Base-by-base conservation (phyloP, 1,140 invertebrate species). In the Drosophila serrata region DNA sequence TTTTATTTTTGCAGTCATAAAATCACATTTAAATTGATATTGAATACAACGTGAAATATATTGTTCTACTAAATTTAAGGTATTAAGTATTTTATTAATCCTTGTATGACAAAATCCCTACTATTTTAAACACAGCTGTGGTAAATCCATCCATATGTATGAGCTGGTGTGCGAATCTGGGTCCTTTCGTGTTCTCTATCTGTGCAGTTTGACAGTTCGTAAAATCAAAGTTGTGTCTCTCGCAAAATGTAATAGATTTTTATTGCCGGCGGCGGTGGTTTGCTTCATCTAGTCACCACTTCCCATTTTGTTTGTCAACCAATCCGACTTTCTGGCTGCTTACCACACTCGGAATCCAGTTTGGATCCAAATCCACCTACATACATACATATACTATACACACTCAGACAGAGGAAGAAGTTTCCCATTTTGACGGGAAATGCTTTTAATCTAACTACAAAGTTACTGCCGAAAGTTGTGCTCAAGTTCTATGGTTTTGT, bases 381-480 rank as follows among this genome's bases (percentile, higher is more conserved):
- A 68, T 22, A 49, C 9, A 51, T 35, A 17, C n/a, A 42, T 37
- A 17, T n/a, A 33, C 17, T 49, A 43, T 33, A 7, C 3, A 29
- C 17, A 19, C 12, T 15, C 33, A 53, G 45, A 15, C 53, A 31
- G 35, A 45, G 74, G 37, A 40, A 69, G 40, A 79, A 79, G 15
- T 72, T 79, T 78, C 49, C 60, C 74, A 78, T 85, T 77, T 78
- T 58, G 81, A 22, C 35, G 39, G 55, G 57, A 85, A 85, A 79
- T 81, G 82, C 69, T 86, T 86, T 86, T 86, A 86, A 86, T 86
- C 82, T 81, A 78, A 81, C 82, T 70, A 86, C 69, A 86, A 86
- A 86, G 82, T 86, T 86, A 68, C 55, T 61, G 40, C 22, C 22
- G 49, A 48, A 82, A 81, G 57, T 73, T 73, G 61, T 56, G 61